Evolutionary conservation across 2,888 invertebrate species (phyloP).

Genomic region (Euplagia quadripunctaria): DNA sequence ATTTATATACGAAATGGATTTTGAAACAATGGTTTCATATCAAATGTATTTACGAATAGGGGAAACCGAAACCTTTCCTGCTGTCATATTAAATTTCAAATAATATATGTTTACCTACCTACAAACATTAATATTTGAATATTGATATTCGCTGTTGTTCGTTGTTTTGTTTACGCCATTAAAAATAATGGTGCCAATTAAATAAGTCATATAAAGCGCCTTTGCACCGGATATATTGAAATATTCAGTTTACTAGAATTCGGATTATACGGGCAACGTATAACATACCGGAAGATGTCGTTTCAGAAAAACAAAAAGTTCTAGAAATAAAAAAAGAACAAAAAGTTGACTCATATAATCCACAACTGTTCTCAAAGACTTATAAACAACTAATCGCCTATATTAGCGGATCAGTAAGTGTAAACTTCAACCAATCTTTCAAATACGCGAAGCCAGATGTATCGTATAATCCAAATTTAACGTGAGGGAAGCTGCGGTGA

Average conservation of each 20-base stretch:
- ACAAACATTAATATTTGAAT: slow-evolving; percentile 25
- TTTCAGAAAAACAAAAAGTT: too few relatives aligned
- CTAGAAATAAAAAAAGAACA: too few relatives aligned
- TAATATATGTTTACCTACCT: not conserved
- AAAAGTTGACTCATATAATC: too few relatives aligned
- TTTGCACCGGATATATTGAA: not conserved
- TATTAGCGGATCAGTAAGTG: too few relatives aligned
- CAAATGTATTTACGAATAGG: not conserved
- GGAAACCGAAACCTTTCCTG: not conserved
- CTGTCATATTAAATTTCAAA: slow-evolving; percentile 6
- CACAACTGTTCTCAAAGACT: too few relatives aligned
- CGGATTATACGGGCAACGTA: not conserved
- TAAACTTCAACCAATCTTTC: too few relatives aligned
- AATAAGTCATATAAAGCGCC: not conserved
- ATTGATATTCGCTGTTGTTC: not conserved
- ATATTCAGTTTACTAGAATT: not conserved
- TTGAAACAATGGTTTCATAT: slow-evolving; percentile 35
- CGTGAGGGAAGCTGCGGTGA: too few relatives aligned
- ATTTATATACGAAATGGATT: slow-evolving; percentile 34
- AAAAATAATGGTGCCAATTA: too few relatives aligned
- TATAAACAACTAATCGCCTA: too few relatives aligned
- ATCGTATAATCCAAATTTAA: too few relatives aligned
- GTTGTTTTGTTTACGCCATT: not conserved
- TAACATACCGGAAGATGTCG: too few relatives aligned
- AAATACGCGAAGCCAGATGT: too few relatives aligned